A percentile compares a stretch with the other conserved stretches of the same genome.
Evolutionary conservation across 2,797 vertebrate genomes (phyloP).

Genomic region (Aeoliscus strigatus): DNA sequence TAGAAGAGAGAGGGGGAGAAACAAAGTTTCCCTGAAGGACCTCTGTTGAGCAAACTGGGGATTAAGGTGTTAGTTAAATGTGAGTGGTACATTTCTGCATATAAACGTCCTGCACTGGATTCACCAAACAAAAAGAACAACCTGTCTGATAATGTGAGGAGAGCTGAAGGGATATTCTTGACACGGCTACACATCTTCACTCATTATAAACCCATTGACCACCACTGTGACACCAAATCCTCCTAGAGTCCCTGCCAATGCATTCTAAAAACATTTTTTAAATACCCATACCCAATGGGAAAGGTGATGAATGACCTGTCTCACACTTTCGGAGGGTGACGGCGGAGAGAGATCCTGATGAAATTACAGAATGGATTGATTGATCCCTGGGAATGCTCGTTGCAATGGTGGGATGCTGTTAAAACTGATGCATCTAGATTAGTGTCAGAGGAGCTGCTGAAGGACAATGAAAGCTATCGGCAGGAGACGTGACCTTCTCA

Average conservation of each 20-base stretch:
- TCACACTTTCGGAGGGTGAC: conserved; percentile 22
- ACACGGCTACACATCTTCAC: too few relatives aligned
- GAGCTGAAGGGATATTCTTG: conserved; percentile 53
- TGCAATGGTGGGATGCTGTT: conserved; percentile 51
- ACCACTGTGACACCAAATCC: conserved; percentile 28
- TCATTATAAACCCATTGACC: conserved; percentile 63
- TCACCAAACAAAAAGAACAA: conserved; percentile 21
- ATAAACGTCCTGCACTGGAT: too few relatives aligned
- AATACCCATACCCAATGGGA: conserved; percentile 51
- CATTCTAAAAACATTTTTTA: conserved; percentile 59
- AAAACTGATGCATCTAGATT: conserved; percentile 76
- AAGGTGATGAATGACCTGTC: conserved; percentile 65
- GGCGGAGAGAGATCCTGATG: conserved; percentile 53
- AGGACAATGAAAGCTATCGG: conserved; percentile 68
- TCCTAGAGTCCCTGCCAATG: conserved; percentile 35
- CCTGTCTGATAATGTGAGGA: conserved; percentile 9
- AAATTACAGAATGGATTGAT: conserved; percentile 74
- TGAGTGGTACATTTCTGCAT: too few relatives aligned
- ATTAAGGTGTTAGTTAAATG: too few relatives aligned
- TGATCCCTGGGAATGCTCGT: conserved; percentile 61
- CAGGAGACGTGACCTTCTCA: conserved; percentile 72
- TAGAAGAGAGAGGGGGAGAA: conserved; percentile 9
- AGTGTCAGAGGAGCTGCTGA: conserved; percentile 70
- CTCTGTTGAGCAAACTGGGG: too few relatives aligned
- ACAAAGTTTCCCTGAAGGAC: too few relatives aligned